Evolutionary conservation across 2,888 invertebrate genomes (phyloP), one percentile per base, ranked within the genome.

Genomic region (Dolomedes plantarius): DNA sequence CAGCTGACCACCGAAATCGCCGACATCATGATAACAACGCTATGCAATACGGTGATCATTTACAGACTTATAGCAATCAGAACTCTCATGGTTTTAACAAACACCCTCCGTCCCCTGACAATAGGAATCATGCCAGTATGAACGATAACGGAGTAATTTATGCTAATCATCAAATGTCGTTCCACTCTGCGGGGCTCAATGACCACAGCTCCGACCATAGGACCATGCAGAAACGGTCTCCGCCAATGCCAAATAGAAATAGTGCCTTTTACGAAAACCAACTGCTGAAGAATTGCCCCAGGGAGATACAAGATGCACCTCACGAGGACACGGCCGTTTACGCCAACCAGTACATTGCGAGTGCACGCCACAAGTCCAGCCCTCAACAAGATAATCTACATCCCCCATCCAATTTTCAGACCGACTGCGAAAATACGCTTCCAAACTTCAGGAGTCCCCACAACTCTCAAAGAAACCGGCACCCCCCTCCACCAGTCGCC

Each of bases 401-500:
- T 16, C 5, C 29, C 6, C 0, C 19, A 28, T 13, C 39, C 46
- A 16, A 16, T n/a, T 56, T 56, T 11, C 23, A 19, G 11, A n/a
- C 3, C 3, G 56, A 23, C 23, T 7, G 56, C 23, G 56, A 19
- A 23, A 56, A 23, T 11, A 16, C 3, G 3, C 6, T 56, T 5
- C 23, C 56, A 6, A 56, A 56, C 16, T 56, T 23, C 56, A 56
- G 56, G 16, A 46, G 16, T 46, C 23, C 56, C 16, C 46, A 13
- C 46, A 11, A 5, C n/a, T 46, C 46, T 2, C 56, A 56, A 56
- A 56, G 23, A 11, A 56, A 36, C 9, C 46, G 56, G 1, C 82
- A 76, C 16, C 79, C 72, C 0, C 85, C 75, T 3, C 82, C 85
- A 36, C 77, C 85, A 29, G 78, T 86, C 1, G 73, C 85, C 0